A percentile compares a stretch with the other conserved stretches of the same genome.
These are phyloP conservation scores for Stichopus horrens DNA, from an alignment of 53 echinoderm and acorn worm genomes.

Conservation along the genomic window DNA sequence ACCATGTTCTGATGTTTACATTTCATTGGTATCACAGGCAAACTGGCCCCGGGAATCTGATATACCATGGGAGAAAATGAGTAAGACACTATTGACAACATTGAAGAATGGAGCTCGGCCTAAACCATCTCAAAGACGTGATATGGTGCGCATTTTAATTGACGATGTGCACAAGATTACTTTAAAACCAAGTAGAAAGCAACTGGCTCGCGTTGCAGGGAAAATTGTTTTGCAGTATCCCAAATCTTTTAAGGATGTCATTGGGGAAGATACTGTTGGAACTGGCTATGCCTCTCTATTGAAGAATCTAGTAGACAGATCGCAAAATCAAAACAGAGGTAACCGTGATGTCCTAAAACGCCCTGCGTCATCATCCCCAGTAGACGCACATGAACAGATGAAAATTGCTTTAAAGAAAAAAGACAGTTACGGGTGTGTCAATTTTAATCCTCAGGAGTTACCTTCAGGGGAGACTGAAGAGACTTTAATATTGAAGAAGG, in stretches of 20 bases:
- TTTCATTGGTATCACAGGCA: too few species aligned
- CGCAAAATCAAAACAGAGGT: conserved; percentile 26
- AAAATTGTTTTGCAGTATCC: conserved; percentile 9
- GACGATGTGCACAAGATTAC: conserved; percentile 1
- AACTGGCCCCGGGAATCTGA: conserved; percentile 1
- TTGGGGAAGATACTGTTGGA: background rate
- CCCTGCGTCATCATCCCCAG: too few species aligned
- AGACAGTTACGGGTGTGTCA: conserved; percentile 29
- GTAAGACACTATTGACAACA: background rate
- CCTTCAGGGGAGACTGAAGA: conserved; percentile 8
- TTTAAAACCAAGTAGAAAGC: background rate
- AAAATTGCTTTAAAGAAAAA: too few species aligned
- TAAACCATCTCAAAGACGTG: conserved; percentile 18
- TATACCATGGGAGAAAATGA: conserved; percentile 18
- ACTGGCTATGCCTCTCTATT: conserved; percentile 44
- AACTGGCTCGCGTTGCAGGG: background rate
- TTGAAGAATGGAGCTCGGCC: background rate
- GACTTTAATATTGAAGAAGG: background rate
- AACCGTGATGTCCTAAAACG: too few species aligned
- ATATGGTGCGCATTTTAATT: conserved; percentile 13
- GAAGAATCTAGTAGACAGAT: conserved; percentile 15
- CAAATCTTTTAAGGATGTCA: conserved; percentile 13
- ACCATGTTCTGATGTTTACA: too few species aligned
- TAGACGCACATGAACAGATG: too few species aligned
- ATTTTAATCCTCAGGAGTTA: conserved; percentile 15